Evolutionary conservation across 2,888 invertebrate genomes (phyloP).

Genomic region (Latheticus oryzae): DNA sequence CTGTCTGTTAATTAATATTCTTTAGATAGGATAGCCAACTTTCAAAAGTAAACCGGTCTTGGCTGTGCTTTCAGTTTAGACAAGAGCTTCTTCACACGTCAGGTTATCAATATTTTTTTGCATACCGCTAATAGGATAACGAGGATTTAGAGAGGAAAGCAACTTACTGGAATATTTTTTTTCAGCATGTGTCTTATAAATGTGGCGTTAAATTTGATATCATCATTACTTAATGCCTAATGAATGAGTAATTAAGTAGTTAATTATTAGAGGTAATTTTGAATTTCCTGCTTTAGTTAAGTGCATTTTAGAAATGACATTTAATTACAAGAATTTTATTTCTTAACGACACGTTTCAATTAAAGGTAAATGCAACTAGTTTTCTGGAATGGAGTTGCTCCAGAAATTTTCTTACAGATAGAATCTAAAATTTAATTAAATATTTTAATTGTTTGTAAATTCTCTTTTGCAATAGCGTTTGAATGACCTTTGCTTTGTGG

Average conservation of each 20-base stretch:
- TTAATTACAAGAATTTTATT: too few relatives aligned
- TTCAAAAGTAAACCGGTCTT: conserved; percentile 21
- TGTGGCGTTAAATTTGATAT: conserved; percentile 4
- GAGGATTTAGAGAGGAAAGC: conserved; percentile 7
- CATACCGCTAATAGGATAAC: conserved; percentile 16
- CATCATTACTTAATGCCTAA: too few relatives aligned
- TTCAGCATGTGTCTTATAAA: conserved; percentile 12
- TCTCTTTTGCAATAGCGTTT: not conserved
- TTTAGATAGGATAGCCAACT: conserved; percentile 16
- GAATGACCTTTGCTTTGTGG: conserved; percentile 2
- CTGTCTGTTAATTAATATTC: conserved; percentile 27
- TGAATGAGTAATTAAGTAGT: too few relatives aligned
- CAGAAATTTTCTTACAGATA: conserved; percentile 2
- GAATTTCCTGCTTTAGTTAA: too few relatives aligned
- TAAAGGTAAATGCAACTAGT: too few relatives aligned
- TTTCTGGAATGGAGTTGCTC: too few relatives aligned
- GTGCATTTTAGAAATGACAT: too few relatives aligned
- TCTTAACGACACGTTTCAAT: not conserved
- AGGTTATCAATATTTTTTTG: conserved; percentile 13
- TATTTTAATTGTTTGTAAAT: not conserved
- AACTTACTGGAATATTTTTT: conserved; percentile 3
- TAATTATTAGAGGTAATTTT: too few relatives aligned
- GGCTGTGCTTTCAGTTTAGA: too few relatives aligned
- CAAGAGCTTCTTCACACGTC: too few relatives aligned
- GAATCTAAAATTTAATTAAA: not conserved